phyloP scores from a whole-genome alignment of 2,113 vertebrate species.

The Sylvietta virens region DNA sequence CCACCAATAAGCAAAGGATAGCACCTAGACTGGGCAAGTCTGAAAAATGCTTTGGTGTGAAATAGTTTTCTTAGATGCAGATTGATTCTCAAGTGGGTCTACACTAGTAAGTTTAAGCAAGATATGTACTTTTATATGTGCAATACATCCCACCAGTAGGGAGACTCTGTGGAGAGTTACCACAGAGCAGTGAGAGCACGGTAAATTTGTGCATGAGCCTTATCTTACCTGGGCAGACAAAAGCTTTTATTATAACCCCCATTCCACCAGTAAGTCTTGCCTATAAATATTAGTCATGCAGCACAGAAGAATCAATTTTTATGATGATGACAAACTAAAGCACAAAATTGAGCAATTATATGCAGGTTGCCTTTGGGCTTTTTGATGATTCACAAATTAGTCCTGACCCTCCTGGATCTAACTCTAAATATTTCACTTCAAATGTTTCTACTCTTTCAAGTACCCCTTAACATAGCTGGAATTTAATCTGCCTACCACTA shows the following conservation, averaged over 20 bases:
- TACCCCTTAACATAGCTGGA: not conserved
- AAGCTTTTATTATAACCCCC: not conserved
- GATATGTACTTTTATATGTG: not conserved
- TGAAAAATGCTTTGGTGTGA: not conserved
- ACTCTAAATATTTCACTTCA: constrained; percentile 28
- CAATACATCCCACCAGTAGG: not conserved
- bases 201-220: not conserved
- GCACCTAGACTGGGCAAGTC: not conserved
- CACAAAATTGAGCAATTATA: constrained; percentile 23
- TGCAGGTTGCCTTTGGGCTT: constrained; percentile 20
- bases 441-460: constrained; percentile 34
- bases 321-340: constrained; percentile 43
- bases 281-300: constrained; percentile 33
- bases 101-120: not conserved
- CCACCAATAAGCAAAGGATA: not conserved
- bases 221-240: constrained; percentile 19
- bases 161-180: not conserved
- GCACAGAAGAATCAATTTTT: constrained; percentile 33
- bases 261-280: not conserved
- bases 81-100: not conserved
- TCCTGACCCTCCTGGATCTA: not conserved
- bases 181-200: not conserved
- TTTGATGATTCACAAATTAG: constrained; percentile 39
- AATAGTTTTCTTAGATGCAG: not conserved
- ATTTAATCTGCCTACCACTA: constrained; percentile 5